A percentile compares a stretch with the other conserved stretches of the same genome.
phyloP scores from a whole-genome alignment of 1,140 invertebrate species.

The Batillaria attramentaria region DNA sequence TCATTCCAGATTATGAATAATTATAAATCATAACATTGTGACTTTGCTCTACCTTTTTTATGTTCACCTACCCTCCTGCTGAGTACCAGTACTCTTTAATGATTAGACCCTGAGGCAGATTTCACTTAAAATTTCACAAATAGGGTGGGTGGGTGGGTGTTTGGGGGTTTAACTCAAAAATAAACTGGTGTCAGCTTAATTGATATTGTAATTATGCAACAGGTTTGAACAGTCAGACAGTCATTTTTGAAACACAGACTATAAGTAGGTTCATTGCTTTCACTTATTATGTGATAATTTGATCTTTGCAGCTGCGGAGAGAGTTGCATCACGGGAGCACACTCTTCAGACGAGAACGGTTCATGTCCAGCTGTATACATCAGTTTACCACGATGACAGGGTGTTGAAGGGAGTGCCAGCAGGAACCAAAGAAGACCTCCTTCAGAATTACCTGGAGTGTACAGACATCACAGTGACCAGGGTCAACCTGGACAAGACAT shows the following conservation, averaged over 20 bases:
- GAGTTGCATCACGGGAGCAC: slow-evolving; percentile 10
- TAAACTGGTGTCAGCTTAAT: no score
- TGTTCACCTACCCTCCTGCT: no score
- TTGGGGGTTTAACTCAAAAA: no score
- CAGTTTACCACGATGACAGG: neutral
- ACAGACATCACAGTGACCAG: neutral
- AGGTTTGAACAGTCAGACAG: no score
- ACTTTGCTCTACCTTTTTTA: neutral
- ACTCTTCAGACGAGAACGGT: neutral
- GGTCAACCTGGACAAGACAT: neutral
- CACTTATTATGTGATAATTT: no score
- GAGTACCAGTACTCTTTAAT: no score
- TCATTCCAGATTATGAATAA: neutral
- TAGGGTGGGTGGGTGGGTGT: no score
- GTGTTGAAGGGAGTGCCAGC: neutral
- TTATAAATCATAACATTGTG: neutral
- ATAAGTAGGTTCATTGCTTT: no score
- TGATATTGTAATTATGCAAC: no score
- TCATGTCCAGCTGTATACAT: neutral
- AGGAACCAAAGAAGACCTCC: neutral
- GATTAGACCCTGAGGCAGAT: no score
- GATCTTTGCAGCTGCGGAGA: slow-evolving; percentile 20
- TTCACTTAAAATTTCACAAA: no score
- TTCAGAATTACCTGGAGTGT: slow-evolving; percentile 25
- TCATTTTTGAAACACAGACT: no score